Base-by-base conservation (phyloP, 1,140 invertebrate genomes). In the Lasaia peninsularis region DNA sequence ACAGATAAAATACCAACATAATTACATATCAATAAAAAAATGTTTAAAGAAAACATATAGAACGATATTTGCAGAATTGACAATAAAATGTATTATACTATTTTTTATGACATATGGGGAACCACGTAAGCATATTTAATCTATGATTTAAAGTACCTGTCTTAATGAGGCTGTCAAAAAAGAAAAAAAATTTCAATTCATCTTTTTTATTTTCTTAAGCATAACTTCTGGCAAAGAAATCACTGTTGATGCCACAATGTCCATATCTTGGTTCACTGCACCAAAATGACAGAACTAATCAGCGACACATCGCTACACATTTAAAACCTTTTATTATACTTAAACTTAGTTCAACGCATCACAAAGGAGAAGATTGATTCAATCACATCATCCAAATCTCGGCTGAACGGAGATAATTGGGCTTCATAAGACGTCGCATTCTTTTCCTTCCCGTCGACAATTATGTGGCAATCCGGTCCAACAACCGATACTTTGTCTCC, bases 361-460 rank as follows among this genome's bases (percentile, higher is more conserved):
- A 86, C 83, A 58, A 88, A 88, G 16, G 80, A 76, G 63, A 88
- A 88, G 58, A 88, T 82, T 0, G 83, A 84, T 48, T 88, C 83
- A 34, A 88, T 84, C 28, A 88, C 82, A 51, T 86, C 83, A 70
- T 88, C 81, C 70, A 88, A 58, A 31, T 86, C 78, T 65, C 84
- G 84, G 67, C 80, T 86, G 68, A 88, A 86, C 1, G 86, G 86
- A 0, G 86, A 88, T 24, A 86, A 65, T 49, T 88, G 86, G 5
- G 81, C 73, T 58, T 86, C 82, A 63, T 75, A 82, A 5, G 64
- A 64, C 2, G 64, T 65, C 2, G 66, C 37, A 10, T 69, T 60
- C 55, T 81, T 85, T 55, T 79, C 71, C 62, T 86, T 81, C 2
- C 85, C 85, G 6, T 81, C 75, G 0, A 86, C 83, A 14, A 74